phyloP scores from a whole-genome alignment of 1,140 invertebrate genomes.

The Drosophila repleta region DNA sequence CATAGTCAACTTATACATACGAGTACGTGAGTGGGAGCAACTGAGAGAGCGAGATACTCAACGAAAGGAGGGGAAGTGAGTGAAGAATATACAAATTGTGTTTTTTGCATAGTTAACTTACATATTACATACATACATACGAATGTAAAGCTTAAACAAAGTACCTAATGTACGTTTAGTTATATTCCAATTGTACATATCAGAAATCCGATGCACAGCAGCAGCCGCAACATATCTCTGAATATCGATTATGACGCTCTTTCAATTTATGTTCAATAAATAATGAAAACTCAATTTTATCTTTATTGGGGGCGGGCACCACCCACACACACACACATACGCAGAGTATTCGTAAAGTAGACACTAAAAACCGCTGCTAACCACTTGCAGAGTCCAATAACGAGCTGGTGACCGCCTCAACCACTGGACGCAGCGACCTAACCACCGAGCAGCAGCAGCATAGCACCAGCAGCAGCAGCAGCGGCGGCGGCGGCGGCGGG shows the following conservation, averaged over 20 bases:
- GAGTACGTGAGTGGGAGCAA: background rate
- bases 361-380: conserved; percentile 63
- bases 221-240: conserved; percentile 49
- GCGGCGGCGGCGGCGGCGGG: conserved; percentile 43
- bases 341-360: conserved; percentile 6
- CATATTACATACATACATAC: conserved; percentile 20
- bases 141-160: conserved; percentile 6
- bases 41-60: too few species aligned
- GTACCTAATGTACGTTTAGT: conserved; percentile 29
- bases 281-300: conserved; percentile 54
- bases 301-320: conserved; percentile 8
- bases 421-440: conserved; percentile 72
- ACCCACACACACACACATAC: conserved; percentile 28
- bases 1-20: too few species aligned
- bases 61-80: conserved; percentile 26
- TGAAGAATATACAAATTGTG: conserved; percentile 32
- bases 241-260: conserved; percentile 57
- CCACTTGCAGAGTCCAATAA: conserved; percentile 73
- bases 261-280: conserved; percentile 69
- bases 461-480: conserved; percentile 40
- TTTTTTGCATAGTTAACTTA: conserved; percentile 38
- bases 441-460: conserved; percentile 68
- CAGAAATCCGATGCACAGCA: conserved; percentile 30
- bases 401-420: conserved; percentile 69
- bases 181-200: conserved; percentile 68